Evolutionary conservation across 1,140 invertebrate genomes (phyloP), one percentile per base, ranked within the genome.

Genomic region (Zaprionus capensis): DNA sequence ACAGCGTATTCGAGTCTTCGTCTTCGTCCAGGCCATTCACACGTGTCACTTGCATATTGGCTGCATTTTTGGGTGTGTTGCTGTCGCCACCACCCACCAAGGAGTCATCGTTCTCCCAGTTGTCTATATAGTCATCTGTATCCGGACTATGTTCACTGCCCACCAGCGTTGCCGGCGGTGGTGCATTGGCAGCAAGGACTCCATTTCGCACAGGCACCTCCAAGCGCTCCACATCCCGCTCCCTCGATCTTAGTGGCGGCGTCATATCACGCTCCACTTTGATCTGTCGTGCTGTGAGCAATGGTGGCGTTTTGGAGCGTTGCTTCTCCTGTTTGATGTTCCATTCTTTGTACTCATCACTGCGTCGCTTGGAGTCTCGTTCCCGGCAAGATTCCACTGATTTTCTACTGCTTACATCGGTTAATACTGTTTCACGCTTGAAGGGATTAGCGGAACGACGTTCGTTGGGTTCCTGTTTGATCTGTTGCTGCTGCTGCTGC

Each of bases 101-200:
- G 0, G 81, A 91, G 31, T 92, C 91, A 46, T 92, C 91, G 49
- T 92, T 91, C 57, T 92, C 91, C 91, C 91, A 92, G 77, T 92
- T 92, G 55, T 92, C 91, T 11, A 92, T 86, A 36, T 92, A 92
- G 65, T 92, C 91, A 68, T 92, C 91, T 1, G 91, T 92, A 56
- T 92, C 91, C 0, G 91, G 91, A 61, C 91, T 92, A 7, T 82
- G 74, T 20, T 82, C 82, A 41, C 70, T 28, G n/a, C 20, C 38
- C 34, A 51, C 26, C 20, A 44, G 4, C 5, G 56, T 53, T 2
- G 20, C 72, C 1, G 77, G 72, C 5, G 78, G 78, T 5, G 74
- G 72, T 2, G 61, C 80, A 17, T 81, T 82, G 36, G 80, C 76
- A 15, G 76, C 70, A 6, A 63, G 28, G 1, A 70, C 51, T n/a